A percentile compares a stretch with the other conserved stretches of the same genome.
Evolutionary conservation across 2,888 invertebrate genomes (phyloP).

Genomic region (Clusia tigrina): DNA sequence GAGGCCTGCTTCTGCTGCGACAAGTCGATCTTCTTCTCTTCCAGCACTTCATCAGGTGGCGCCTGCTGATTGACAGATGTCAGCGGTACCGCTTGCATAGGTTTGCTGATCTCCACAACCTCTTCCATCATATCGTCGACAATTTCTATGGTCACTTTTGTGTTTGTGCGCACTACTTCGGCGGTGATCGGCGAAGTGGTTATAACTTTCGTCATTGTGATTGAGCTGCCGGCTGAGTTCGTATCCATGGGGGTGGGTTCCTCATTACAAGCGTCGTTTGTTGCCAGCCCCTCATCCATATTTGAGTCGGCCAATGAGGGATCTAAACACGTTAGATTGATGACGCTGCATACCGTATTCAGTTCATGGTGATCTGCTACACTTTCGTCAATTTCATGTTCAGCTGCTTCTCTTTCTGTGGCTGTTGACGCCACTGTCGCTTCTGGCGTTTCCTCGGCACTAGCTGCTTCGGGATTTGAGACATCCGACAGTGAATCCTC

Average conservation of each 20-base stretch:
- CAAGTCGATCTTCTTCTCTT: constrained; percentile 16
- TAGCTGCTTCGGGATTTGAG: constrained; percentile 6
- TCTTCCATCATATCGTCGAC: constrained; percentile 4
- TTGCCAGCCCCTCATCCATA: background rate
- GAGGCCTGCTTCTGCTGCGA: constrained; percentile 13
- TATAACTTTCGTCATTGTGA: background rate
- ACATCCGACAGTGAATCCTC: constrained; percentile 50
- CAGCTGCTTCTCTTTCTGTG: background rate
- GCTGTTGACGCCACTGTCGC: constrained; percentile 35
- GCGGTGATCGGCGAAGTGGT: background rate
- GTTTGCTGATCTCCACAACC: background rate
- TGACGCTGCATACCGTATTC: background rate
- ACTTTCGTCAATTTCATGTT: no score
- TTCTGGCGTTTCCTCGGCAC: background rate
- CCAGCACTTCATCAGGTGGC: background rate
- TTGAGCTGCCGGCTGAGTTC: background rate
- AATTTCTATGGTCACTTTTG: background rate
- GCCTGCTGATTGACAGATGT: background rate
- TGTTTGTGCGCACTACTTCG: background rate
- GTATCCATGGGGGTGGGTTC: no score
- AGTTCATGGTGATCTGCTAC: no score
- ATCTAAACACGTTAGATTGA: no score
- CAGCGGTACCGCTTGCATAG: background rate
- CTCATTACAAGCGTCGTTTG: no score
- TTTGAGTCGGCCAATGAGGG: no score